Base-by-base conservation (phyloP, 2,888 invertebrate species). In the Ptilodon capucinus region DNA sequence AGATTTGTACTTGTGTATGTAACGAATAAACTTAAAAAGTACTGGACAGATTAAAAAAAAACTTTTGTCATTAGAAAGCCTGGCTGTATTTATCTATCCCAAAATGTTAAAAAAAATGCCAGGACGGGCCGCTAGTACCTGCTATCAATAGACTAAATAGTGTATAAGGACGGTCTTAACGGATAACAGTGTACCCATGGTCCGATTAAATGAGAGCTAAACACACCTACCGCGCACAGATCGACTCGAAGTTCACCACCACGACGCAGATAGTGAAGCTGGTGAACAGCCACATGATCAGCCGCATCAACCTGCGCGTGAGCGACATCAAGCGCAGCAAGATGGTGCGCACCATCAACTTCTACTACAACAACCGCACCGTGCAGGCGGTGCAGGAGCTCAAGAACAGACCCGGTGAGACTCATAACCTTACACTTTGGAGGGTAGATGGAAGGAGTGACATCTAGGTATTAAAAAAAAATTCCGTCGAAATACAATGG, bases 251-350 rank as follows among this genome's bases (percentile, higher is more conserved):
- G 88, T 99, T 98, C 85, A 99, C 99, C 3, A 98, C 99, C 1
- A 98, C 97, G 8, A 98, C 98, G 0, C 99, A 99, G 91, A 98
- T 99, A 57, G 97, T 99, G 42, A 99, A 99, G 86, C 91, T 99
- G 58, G 95, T 98, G 35, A 97, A 97, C 65, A 98, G 98, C 75
- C 98, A 99, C 81, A 98, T 97, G 66, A 98, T 99, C 62, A 97
- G 97, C 70, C 96, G 97, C 76, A 97, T 99, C 64, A 96, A 96
- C 30, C 93, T 99, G 35, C 94, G 98, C 47, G 97, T 99, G 72
- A 97, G 97, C 7, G 99, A 99, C 82, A 92, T 99, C 58, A 99
- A 99, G 83, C 94, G 98, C 52, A 97, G 97, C 46, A 98, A 99
- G 92, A 99, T 99, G 98, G 98, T 99, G 46, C 94, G 98, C 54